Evolutionary conservation across 1,140 invertebrate species (phyloP), one percentile per base, ranked within the genome.

Genomic region (Drosophila malerkotliana): DNA sequence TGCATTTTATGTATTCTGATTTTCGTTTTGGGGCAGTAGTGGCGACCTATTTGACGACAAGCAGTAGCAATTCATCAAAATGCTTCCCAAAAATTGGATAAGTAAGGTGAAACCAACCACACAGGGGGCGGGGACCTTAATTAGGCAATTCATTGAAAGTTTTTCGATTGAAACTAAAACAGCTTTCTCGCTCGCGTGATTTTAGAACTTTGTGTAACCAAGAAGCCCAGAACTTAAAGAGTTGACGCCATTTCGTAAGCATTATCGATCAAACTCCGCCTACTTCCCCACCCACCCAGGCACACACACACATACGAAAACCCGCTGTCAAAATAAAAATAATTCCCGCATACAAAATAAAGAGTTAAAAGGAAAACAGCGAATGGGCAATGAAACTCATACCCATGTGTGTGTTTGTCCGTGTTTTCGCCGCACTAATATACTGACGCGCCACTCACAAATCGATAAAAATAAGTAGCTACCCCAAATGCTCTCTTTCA

Each of bases 181-280:
- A 12, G 34, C 12, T 37, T 37, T 37, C 34, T 4, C 3, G 12
- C 10, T 37, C 34, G 34, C 34, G 34, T 37, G 34, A 37, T 37
- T 14, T 32, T 32, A 14, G 6, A 44, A 44, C 41, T 32, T 12
- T 12, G 6, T 9, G 3, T 12, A 51, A 14, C n/a, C 1, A 14
- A 14, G 4, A 30, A n/a, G 24, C 49, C 4, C 8, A 30, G 15
- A 10, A 15, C 41, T 64, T 45, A 88, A 79, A 78, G 74, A 82
- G 72, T 84, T 72, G 72, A 79, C 84, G 84, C 83, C 83, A 88
- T 88, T 83, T 77, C 68, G 44, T 67, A 48, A 71, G 72, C 67
- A 83, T 54, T 89, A 89, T 89, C 72, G 85, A 89, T 85, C 80
- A 89, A 89, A 89, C 85, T 90, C 85, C 85, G 85, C 85, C 85